Base-by-base conservation (phyloP, 2,113 vertebrate genomes). In the Leuciscus idus region DNA sequence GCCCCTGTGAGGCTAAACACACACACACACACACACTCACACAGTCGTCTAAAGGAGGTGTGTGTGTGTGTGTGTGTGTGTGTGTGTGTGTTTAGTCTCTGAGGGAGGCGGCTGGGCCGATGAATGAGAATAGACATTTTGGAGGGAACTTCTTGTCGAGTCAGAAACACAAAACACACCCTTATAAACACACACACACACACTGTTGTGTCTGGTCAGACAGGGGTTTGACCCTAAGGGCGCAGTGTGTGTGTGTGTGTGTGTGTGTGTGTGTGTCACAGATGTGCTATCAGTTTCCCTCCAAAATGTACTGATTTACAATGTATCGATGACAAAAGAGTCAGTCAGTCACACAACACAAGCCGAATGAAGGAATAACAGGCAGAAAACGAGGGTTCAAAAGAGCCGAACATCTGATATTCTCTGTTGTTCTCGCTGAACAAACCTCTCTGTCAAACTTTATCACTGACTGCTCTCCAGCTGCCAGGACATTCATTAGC, bases 161-260 rank as follows among this genome's bases (percentile, higher is more conserved):
- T 70, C 84, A 85, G 80, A 85, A 84, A 89, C 89, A 70, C 85
- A 50, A 57, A 90, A 89, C 52, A 89, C 61, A 87, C 86, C 75
- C 74, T 55, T 89, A 86, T 82, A 84, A 52, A 84, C 61, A 79
- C 72, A 79, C 52, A 83, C 52, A 83, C 48, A 85, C 55, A 79
- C 68, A 61, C 73, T 85, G 84, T 86, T 84, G 83, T 73, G 81
- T 84, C 82, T 85, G 75, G 84, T 1, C 68, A 82, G 89, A 93
- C 88, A 57, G 91, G 93, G 93, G 91, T 90, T 84, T 91, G 93
- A 86, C 88, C 89, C 83, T 57, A 0, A 85, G 88, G 88, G 78
- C 78, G 33, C 89, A 83, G 66, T 90, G 72, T 59, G 84, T 57
- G 84, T 26, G 26, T 26, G 84, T 55, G 55, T 64, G 83, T 81